A percentile compares a stretch with the other conserved stretches of the same genome.
phyloP scores from a whole-genome alignment of 2,113 vertebrate genomes.

The Rutilus rutilus region DNA sequence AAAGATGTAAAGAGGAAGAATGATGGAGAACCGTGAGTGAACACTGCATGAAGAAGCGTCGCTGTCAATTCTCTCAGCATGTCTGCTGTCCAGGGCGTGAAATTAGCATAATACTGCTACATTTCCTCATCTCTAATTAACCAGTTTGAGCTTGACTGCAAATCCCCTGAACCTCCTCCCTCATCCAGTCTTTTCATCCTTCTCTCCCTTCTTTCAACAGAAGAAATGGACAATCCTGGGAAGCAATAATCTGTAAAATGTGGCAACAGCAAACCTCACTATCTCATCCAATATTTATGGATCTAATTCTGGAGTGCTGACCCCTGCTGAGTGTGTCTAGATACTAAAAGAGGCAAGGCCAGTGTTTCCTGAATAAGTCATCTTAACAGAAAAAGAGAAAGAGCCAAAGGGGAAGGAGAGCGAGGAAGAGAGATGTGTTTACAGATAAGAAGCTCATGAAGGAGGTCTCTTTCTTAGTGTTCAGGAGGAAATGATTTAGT shows the following conservation, averaged over 20 bases:
- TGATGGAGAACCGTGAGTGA: slow-evolving; percentile 4
- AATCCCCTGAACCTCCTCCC: slow-evolving; percentile 2
- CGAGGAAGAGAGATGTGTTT: slow-evolving; percentile 14
- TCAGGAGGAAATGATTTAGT: background rate
- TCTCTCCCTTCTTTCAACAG: slow-evolving; percentile 32
- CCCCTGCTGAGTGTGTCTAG: slow-evolving; percentile 26
- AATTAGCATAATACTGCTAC: slow-evolving; percentile 56
- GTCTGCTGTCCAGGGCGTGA: slow-evolving; percentile 45
- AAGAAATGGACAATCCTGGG: slow-evolving; percentile 44
- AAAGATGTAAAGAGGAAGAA: slow-evolving; percentile 20
- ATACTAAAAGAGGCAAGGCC: slow-evolving; percentile 16
- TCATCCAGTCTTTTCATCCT: background rate
- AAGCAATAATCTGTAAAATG: slow-evolving; percentile 50
- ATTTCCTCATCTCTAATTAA: slow-evolving; percentile 61
- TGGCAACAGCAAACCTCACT: slow-evolving; percentile 48
- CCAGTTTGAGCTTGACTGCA: slow-evolving; percentile 18
- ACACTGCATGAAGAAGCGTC: slow-evolving; percentile 27
- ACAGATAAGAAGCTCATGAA: slow-evolving; percentile 20
- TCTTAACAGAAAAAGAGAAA: slow-evolving; percentile 16
- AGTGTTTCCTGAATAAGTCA: slow-evolving; percentile 44
- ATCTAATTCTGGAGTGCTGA: slow-evolving; percentile 44
- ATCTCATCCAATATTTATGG: slow-evolving; percentile 60
- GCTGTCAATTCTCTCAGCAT: slow-evolving; percentile 30
- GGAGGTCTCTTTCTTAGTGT: background rate
- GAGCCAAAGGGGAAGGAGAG: background rate